Evolutionary conservation across 2,113 vertebrate species (phyloP).

Genomic region (Emydura subglobosa): DNA sequence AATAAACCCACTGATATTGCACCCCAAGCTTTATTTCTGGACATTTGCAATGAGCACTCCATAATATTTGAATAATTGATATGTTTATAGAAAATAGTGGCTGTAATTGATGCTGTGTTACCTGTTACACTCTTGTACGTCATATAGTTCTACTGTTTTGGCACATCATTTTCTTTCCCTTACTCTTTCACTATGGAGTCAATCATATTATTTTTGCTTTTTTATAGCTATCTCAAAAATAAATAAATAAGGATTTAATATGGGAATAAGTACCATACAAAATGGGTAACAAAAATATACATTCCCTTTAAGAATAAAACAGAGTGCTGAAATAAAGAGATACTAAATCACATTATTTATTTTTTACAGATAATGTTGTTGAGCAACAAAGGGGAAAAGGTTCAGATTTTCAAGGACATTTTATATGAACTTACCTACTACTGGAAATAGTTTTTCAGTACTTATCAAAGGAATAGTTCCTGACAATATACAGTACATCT

Average conservation of each 20-base stretch:
- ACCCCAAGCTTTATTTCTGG: neutral
- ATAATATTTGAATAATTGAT: neutral
- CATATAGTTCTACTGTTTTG: neutral
- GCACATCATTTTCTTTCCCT: neutral
- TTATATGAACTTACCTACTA: constrained; percentile 29
- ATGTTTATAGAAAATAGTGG: neutral
- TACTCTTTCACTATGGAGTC: neutral
- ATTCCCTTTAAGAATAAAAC: neutral
- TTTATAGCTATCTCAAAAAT: neutral
- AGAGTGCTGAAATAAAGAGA: neutral
- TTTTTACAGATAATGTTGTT: neutral
- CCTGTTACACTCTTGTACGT: neutral
- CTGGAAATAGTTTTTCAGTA: constrained; percentile 49
- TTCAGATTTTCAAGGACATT: constrained; percentile 23
- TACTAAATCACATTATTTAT: neutral
- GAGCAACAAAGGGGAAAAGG: constrained; percentile 6
- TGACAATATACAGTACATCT: constrained; percentile 64
- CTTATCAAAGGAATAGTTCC: constrained; percentile 22
- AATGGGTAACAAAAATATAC: neutral
- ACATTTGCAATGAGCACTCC: neutral
- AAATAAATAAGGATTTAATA: neutral
- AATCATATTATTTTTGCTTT: neutral
- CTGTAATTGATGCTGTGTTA: neutral
- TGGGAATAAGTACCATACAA: neutral
- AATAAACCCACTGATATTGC: neutral